Evolutionary conservation across 2,797 vertebrate genomes (phyloP), one percentile per base, ranked within the genome.

Genomic region (Australoheros facetus): DNA sequence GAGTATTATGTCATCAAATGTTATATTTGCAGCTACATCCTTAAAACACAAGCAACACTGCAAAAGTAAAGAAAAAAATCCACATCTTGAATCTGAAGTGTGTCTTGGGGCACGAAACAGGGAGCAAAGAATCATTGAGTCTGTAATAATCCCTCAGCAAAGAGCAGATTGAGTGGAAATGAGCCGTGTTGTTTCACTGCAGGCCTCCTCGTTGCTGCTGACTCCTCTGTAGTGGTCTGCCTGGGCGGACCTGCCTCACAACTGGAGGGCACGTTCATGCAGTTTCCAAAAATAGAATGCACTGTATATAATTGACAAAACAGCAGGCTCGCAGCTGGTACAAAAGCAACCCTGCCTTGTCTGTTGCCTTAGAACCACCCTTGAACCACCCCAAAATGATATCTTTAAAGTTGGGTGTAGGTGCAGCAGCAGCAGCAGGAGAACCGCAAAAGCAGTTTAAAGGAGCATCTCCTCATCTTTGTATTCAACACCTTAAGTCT

Each of bases 261-360:
- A 54, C 70, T 62, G 30, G 32, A 81, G 79, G 58, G 42, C 78
- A 83, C 30, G 37, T 75, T 83, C 76, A 37, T 11, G 73, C 70
- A 48, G 21, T 56, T 42, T 80, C 79, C 80, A 71, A 83, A 91
- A 90, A 87, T 28, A 23, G 78, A 56, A 83, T 54, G 73, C 71
- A 85, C 75, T 87, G 85, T 84, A 72, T 89, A 78, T 90, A 92
- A 72, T 32, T 55, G 66, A 51, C 55, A 17, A 79, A 73, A 84
- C 79, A 85, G 85, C 64, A 78, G 80, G 72, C 80, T 80, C 72
- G 82, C 88, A 88, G 89, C 85, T 89, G 87, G 80, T 75, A 87
- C 75, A 54, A 82, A 87, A 85, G 71, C 55, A 83, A 66, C 79
- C 80, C 10, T 19, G 57, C 53, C 48, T 66, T 54, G 37, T 48